Evolutionary conservation across 2,888 invertebrate genomes (phyloP), one percentile per base, ranked within the genome.

Genomic region (Meloe dianella): DNA sequence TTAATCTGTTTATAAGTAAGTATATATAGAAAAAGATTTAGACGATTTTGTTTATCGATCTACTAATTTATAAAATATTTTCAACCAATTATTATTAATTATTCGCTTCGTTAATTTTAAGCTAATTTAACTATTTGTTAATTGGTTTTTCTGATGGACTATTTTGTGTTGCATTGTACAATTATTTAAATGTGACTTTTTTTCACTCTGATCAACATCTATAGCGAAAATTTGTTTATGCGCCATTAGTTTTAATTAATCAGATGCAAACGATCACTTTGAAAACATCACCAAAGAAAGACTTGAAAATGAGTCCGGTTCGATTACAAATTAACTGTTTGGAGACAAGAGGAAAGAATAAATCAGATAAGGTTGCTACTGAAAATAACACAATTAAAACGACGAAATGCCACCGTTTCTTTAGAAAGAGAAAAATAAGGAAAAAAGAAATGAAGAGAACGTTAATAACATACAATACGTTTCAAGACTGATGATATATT

Each of bases 91-190:
- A 17, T 17, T 41, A 74, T 70, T 68, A 69, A 70, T 66, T 66
- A 66, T 65, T 66, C 67, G 69, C 64, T 67, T 71, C 69, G 73
- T 74, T 75, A 72, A 73, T 76, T 75, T 72, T 65, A 62, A 69
- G 74, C 77, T 75, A 78, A 77, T 78, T 76, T 72, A 66, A 70
- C 70, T 72, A 75, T 75, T 74, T 72, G 67, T 70, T 68, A 65
- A 68, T 68, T 60, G 58, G 2, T 41, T 57, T 63, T 63, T 66
- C 61, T 61, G 22, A 71, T 72, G 65, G 63, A 65, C 66, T 68
- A 59, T 65, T 63, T 61, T 27, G 35, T 62, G 35, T 62, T 60
- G 58, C 58, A 61, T 63, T 38, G 56, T 56, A 3, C 1, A 62
- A 32, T 56, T 12, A 56, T 56, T 64, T 35, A 54, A 63, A 65